Evolutionary conservation across 2,113 vertebrate genomes (phyloP), one percentile per base, ranked within the genome.

Genomic region (Tauraco erythrolophus): DNA sequence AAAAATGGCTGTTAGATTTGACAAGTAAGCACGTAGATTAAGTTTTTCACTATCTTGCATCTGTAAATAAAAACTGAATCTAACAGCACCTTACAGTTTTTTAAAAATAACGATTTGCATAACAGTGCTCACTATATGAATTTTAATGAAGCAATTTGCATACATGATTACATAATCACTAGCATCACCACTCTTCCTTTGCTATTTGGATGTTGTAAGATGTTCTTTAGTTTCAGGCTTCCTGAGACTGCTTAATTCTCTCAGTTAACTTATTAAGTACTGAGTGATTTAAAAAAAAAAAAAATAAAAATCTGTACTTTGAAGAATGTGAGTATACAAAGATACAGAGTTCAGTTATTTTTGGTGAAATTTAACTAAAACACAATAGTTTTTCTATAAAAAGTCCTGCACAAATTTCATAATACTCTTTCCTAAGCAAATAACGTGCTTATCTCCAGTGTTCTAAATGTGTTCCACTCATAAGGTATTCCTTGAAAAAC

Each of bases 1-100:
- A 97, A 98, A 98, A 82, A 98, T 99, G 99, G 98, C 99, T 10
- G 96, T 99, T 88, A 99, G 96, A 83, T 99, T 99, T 97, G 98
- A 99, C 92, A 98, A 99, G 99, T 99, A 95, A 93, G 98, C 91
- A 66, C 48, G 10, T 39, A 57, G 61, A 71, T 81, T 30, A 61
- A 37, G 2, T 7, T 79, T 66, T 57, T 61, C 8, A n/a, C 15
- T 51, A 0, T 76, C 41, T 69, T 71, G 14, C 18, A 45, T 88
- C 24, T 87, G 27, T 93, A 62, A 88, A 43, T 94, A 75, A 48
- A 18, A 71, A 23, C 27, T 65, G 53, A 57, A 39, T 54, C 37
- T 85, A 24, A 56, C 12, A 66, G 14, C 62, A 21, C 50, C 30
- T 35, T 60, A 30, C 3, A 51, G 8, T 21, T 58, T 60, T 45